Conservation (phyloP, 2,888 invertebrate species). For the Epirrita christyi region DNA sequence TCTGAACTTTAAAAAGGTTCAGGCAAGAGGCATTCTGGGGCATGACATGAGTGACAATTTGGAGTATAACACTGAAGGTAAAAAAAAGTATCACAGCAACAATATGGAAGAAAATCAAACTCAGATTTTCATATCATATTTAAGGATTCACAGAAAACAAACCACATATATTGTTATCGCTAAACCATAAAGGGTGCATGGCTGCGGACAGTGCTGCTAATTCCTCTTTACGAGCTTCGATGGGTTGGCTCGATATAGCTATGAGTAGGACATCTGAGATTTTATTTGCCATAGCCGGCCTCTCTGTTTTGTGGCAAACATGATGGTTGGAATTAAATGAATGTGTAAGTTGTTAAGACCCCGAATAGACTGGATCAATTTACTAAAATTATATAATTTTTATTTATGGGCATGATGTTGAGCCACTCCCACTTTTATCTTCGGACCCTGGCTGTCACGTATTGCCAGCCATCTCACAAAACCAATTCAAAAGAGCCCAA, state of each 20-base stretch:
- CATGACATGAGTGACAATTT: too few species aligned
- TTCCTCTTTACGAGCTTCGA: constrained; percentile 60
- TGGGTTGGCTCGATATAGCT: constrained; percentile 45
- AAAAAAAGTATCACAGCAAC: neutral
- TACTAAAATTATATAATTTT: too few species aligned
- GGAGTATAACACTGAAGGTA: too few species aligned
- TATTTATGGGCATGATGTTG: too few species aligned
- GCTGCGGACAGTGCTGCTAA: constrained; percentile 49
- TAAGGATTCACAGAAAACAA: constrained; percentile 35
- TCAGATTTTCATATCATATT: neutral
- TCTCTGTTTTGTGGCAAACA: neutral
- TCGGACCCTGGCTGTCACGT: too few species aligned
- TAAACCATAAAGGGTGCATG: constrained; percentile 49
- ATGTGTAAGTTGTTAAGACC: too few species aligned
- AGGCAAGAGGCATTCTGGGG: neutral
- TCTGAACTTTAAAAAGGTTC: neutral
- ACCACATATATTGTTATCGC: constrained; percentile 48
- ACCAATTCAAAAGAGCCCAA: too few species aligned
- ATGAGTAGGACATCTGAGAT: constrained; percentile 36
- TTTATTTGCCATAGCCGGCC: constrained; percentile 14
- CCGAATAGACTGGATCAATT: too few species aligned
- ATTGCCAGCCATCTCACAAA: too few species aligned
- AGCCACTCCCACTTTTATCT: too few species aligned
- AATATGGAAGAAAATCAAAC: neutral
- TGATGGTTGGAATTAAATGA: neutral